Conservation (phyloP, 2,888 invertebrate species). For the Agriopis aurantiaria region DNA sequence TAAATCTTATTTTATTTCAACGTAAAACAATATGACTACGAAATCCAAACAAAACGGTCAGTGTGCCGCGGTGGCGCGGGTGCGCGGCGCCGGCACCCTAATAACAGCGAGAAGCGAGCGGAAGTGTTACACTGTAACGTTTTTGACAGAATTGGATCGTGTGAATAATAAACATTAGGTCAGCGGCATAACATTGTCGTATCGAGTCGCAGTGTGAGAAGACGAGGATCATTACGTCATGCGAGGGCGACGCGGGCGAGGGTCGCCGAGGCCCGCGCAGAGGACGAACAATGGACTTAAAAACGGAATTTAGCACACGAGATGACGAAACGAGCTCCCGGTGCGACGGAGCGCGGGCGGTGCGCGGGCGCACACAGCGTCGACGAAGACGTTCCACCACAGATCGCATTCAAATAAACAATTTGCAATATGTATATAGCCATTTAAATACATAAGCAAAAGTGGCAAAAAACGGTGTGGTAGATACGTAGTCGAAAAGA, state of each 20-base stretch:
- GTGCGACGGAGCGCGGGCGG: constrained; percentile 28
- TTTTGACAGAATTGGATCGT: constrained; percentile 75
- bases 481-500: not conserved
- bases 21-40: constrained; percentile 54
- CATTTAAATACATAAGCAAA: not conserved
- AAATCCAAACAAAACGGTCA: constrained; percentile 39
- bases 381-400: not conserved
- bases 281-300: constrained; percentile 66
- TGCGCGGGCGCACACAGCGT: not conserved
- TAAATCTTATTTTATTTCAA: constrained; percentile 39
- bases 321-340: constrained; percentile 72
- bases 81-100: constrained; percentile 49
- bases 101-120: constrained; percentile 61
- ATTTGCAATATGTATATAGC: not conserved
- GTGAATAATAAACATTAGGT: constrained; percentile 73
- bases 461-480: no score
- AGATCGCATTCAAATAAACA: not conserved
- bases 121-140: constrained; percentile 61
- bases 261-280: constrained; percentile 51
- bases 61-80: constrained; percentile 40
- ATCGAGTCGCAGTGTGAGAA: constrained; percentile 58
- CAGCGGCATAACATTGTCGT: constrained; percentile 61
- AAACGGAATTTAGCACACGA: constrained; percentile 74
- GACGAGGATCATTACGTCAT: constrained; percentile 60
- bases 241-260: constrained; percentile 47